Base-by-base conservation (phyloP, 30 jellyfish, hydroid and myxozoan genomes). In the Mastigias papua region DNA sequence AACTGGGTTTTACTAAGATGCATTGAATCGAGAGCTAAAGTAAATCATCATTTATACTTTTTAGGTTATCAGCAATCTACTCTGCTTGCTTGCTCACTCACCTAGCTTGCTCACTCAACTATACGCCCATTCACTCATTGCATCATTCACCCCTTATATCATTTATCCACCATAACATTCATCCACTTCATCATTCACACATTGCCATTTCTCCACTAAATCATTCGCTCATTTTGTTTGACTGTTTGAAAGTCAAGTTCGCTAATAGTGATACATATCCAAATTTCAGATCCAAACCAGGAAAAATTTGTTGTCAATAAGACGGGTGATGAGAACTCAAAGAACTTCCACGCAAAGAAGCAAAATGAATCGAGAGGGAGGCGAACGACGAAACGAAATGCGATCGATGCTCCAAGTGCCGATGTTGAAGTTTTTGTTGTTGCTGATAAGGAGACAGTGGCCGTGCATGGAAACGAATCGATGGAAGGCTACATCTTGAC, bases 351-450 rank as follows among this genome's bases (percentile, higher is more conserved):
- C 2, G 42, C 33, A 3, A 37, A 37, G 54, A 78, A 13, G 23
- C 21, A 26, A 2, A 28, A 23, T 34, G 65, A 54, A 32, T 27
- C 48, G 21, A 15, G 17, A 50, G 29, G 26, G 42, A 35, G n/a
- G 84, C 48, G 90, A 37, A 58, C 66, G 30, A 32, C 65, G 77
- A 78, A 80, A 50, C 35, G 96, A 79, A 88, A 88, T 66, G 74
- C 89, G 9, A 88, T 88, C 35, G 96, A 88, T n/a, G 50, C 61
- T 4, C 91, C 90, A 0, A 70, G 81, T 26, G 97, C 94, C 2
- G 93, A 95, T 50, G 81, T 96, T 25, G 98, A 91, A 32, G 91
- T 96, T 17, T 82, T 96, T 49, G 95, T 96, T 19, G 99, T 96
- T 16, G 99, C 89, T 46, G 99, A 96, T 58, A 82, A 79, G 69